Percentiles rank a stretch among this genome's conserved stretches.
phyloP scores from a whole-genome alignment of 2,797 vertebrate species.

The Cyclopterus lumpus region DNA sequence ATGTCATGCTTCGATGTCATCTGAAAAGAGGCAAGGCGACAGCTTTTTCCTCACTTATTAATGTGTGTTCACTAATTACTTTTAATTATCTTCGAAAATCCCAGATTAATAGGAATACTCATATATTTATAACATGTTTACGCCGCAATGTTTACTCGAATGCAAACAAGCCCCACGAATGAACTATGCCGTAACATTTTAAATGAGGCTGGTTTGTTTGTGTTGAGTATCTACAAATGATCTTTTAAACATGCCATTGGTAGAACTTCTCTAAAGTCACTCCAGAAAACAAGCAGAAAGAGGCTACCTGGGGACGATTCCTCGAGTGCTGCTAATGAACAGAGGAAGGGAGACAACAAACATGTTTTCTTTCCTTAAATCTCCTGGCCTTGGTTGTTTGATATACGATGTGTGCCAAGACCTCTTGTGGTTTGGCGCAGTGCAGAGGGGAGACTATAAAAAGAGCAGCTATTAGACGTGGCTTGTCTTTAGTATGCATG shows the following conservation, averaged over 20 bases:
- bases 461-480: constrained; percentile 51
- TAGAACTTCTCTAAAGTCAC: constrained; percentile 74
- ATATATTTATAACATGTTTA: constrained; percentile 79
- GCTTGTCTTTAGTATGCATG: constrained; percentile 49
- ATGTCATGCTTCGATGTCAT: constrained; percentile 63
- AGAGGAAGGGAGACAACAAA: constrained; percentile 74
- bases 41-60: constrained; percentile 75
- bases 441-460: constrained; percentile 61
- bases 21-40: constrained; percentile 59
- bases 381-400: constrained; percentile 76
- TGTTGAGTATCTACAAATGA: constrained; percentile 81
- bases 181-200: constrained; percentile 74
- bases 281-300: constrained; percentile 75
- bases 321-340: constrained; percentile 78
- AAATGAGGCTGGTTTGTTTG: constrained; percentile 80
- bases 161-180: constrained; percentile 75
- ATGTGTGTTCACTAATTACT: constrained; percentile 79
- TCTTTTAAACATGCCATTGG: constrained; percentile 80
- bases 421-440: constrained; percentile 64
- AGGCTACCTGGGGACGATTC: constrained; percentile 74
- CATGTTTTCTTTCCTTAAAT: constrained; percentile 74
- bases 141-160: constrained; percentile 69
- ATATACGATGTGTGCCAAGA: constrained; percentile 67
- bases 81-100: constrained; percentile 73
- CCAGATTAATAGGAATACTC: constrained; percentile 72